These are phyloP conservation scores for Melanotaenia parkinsoni DNA, from an alignment of 2,797 vertebrate species.

Conservation along the genomic window DNA sequence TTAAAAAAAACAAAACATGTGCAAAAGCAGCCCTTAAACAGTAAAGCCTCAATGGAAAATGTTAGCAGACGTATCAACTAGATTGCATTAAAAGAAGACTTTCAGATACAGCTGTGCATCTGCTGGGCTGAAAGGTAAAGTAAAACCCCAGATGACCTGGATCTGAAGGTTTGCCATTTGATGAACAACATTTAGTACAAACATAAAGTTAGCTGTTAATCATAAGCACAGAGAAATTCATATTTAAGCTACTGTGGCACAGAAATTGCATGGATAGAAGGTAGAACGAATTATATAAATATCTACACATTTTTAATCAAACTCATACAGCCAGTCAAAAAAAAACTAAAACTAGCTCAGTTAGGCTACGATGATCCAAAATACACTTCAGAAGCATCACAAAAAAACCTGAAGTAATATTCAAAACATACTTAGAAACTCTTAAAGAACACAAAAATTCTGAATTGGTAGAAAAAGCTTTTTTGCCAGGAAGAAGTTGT, in stretches of 20 bases:
- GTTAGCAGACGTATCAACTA: too few relatives aligned
- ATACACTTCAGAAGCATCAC: neutral
- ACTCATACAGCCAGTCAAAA: neutral
- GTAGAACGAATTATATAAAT: neutral
- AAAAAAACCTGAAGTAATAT: neutral
- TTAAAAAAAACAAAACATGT: too few relatives aligned
- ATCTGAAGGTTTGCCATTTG: neutral
- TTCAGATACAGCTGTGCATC: neutral
- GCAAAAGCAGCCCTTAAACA: too few relatives aligned
- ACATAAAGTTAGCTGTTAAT: neutral
- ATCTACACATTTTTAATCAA: neutral
- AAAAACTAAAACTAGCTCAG: too few relatives aligned
- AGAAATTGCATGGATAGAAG: neutral
- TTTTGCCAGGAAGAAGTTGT: too few relatives aligned
- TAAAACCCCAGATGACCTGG: neutral
- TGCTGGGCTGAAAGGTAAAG: neutral
- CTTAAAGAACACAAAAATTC: neutral
- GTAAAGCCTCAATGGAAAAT: too few relatives aligned
- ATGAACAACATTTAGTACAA: neutral
- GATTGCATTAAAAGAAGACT: neutral
- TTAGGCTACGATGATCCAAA: neutral
- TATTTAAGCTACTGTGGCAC: neutral
- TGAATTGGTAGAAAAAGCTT: neutral
- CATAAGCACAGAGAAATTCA: neutral
- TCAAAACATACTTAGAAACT: neutral